Evolutionary conservation across 2,888 invertebrate genomes (phyloP).

Genomic region (Xylocampa areola): DNA sequence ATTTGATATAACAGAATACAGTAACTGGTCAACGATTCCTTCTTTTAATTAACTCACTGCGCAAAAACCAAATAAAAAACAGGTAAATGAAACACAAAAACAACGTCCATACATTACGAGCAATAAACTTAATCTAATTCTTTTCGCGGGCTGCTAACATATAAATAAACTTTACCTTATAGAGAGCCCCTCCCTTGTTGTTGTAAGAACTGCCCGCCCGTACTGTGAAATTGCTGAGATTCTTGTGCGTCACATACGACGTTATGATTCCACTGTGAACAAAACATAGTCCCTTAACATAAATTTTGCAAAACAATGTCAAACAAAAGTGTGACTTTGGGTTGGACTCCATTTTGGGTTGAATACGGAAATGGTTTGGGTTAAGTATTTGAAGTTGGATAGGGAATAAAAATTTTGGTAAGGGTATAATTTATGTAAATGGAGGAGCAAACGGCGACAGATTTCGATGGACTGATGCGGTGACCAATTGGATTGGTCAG

Average conservation of each 20-base stretch:
- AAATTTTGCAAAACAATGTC: constrained; percentile 15
- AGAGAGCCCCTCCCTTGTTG: constrained; percentile 75
- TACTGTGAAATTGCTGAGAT: constrained; percentile 74
- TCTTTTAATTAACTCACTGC: too few relatives aligned
- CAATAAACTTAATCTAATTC: constrained; percentile 1
- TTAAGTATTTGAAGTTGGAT: not conserved
- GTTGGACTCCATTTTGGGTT: constrained; percentile 2
- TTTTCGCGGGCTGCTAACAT: not conserved
- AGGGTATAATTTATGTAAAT: constrained; percentile 6
- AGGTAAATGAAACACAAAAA: not conserved
- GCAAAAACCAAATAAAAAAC: not conserved
- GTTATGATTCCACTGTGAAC: constrained; percentile 73
- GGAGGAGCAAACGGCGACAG: too few relatives aligned
- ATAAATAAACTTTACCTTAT: constrained; percentile 69
- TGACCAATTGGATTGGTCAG: too few relatives aligned
- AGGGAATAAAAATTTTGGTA: not conserved
- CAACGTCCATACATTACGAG: not conserved
- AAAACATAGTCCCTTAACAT: constrained; percentile 35
- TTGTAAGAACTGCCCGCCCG: constrained; percentile 82
- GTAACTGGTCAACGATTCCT: too few relatives aligned
- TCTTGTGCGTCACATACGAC: constrained; percentile 78
- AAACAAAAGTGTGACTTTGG: not conserved
- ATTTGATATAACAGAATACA: too few relatives aligned
- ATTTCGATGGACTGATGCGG: too few relatives aligned
- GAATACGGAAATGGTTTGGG: not conserved